Base-by-base conservation (phyloP, 92 coral and sea anemone genomes). In the Desmophyllum pertusum region DNA sequence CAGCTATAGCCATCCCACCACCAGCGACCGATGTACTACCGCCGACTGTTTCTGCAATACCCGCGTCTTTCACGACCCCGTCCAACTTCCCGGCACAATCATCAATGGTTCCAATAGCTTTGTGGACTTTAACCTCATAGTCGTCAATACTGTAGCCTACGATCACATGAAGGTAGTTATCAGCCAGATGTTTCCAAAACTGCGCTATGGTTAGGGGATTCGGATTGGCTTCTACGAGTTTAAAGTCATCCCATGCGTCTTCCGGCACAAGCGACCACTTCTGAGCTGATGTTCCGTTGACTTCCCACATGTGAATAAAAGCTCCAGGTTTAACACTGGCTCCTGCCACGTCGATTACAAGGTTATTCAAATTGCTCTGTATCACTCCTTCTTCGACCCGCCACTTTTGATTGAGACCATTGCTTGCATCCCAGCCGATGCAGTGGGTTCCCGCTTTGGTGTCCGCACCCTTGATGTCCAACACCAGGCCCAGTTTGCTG, bases 401-500 rank as follows among this genome's bases (percentile, higher is more conserved):
- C 85, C 85, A 80, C 21, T 42, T 80, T 48, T 80, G 85, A 36
- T 69, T 80, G n/a, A 46, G 45, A 35, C 67, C 48, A 40, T 67
- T 68, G 30, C 48, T 14, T 5, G 77, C 64, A 0, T 46, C 4
- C 42, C 75, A 46, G 51, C 45, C 85, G 0, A 27, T 41, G 65
- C 85, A 80, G 23, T 1, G 17, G 18, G 64, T 41, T 6, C 65
- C 46, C 8, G 33, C 48, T n/a, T 80, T 66, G 62, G 46, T 66
- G 23, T 30, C 68, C 35, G 0, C n/a, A 27, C 68, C 37, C 23
- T 68, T 43, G 85, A 80, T 65, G 4, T 80, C 85, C 10, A 52
- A 64, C 25, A 80, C 85, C 64, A 66, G 53, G 23, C 85, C 85
- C 85, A 80, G 14, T 45, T 80, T 80, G 15, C 85, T 80, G 77